Evolutionary conservation across 2,888 invertebrate genomes (phyloP), one percentile per base, ranked within the genome.

Genomic region (Athalia cordata): DNA sequence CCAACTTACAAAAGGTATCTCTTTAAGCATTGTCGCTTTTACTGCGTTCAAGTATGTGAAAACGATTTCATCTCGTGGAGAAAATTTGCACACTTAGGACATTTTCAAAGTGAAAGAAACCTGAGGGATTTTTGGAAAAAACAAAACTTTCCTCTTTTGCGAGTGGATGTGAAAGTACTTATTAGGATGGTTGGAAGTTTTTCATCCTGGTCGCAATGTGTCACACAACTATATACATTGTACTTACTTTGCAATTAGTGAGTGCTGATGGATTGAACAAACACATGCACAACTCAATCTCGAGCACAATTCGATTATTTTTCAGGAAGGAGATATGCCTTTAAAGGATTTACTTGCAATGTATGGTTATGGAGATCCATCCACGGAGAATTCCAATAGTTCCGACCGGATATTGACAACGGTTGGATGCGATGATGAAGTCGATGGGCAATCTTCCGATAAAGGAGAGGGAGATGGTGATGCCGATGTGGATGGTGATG

Each of bases 271-370:
- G 29, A 29, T 29, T 29, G 29, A 29, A 29, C 29, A 29, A 29
- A 29, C 29, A 29, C 29, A 29, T 29, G 29, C 29, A 29, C 29
- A 29, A 29, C 29, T 29, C 29, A 29, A 29, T 29, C 29, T 29
- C 29, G 29, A 29, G 29, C 29, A 29, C 29, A 2, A 29, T 29
- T 29, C 29, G 29, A 29, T 29, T 29, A 57, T 62, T 67, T 84
- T 83, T 59, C 88, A 94, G 93, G 98, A 98, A 91, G 95, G 98
- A 90, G 97, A 98, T 92, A 98, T 99, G 97, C 98, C 99, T 81
- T 92, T 99, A 84, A 98, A 98, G 87, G 96, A 98, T 88, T 91
- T 99, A 79, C 91, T 99, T 85, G 97, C 97, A 9, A 93, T 98
- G 90, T 99, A 99, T 91, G 96, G 96, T 82, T 96, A 94, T 91